phyloP scores from a whole-genome alignment of 2,113 vertebrate species.

The Candoia aspera region DNA sequence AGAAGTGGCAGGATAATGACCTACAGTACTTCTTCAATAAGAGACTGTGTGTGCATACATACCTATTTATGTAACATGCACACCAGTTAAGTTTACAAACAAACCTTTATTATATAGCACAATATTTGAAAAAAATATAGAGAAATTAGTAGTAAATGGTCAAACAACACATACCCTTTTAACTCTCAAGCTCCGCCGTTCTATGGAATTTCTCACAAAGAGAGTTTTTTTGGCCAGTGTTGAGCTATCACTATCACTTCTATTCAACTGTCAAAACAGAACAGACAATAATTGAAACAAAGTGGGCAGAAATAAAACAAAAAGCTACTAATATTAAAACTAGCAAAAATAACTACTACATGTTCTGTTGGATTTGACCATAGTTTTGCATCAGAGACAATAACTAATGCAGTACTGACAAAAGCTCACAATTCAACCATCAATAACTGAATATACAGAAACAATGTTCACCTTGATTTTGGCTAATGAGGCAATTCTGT shows the following conservation, averaged over 20 bases:
- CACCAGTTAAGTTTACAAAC: background rate
- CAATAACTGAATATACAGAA: background rate
- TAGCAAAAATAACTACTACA: background rate
- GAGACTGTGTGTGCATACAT: background rate
- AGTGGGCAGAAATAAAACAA: background rate
- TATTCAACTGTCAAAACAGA: conserved; percentile 74
- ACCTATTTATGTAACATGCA: background rate
- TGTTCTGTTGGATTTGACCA: background rate
- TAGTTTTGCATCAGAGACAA: background rate
- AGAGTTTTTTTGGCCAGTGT: conserved; percentile 82
- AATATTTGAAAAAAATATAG: background rate
- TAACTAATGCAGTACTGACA: background rate
- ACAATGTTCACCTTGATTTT: background rate
- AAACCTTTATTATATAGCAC: background rate
- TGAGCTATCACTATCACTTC: conserved; percentile 87
- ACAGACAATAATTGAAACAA: conserved; percentile 11
- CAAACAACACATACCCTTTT: conserved; percentile 74
- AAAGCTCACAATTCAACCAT: background rate
- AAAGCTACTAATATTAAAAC: background rate
- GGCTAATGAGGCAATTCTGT: background rate
- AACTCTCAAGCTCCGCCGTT: conserved; percentile 80
- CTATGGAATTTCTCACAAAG: conserved; percentile 81
- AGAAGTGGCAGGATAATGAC: background rate
- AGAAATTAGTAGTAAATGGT: background rate
- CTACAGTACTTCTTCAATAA: background rate